Evolutionary conservation across 1,140 invertebrate genomes (phyloP), one percentile per base, ranked within the genome.

Genomic region (Frieseomelitta varia): DNA sequence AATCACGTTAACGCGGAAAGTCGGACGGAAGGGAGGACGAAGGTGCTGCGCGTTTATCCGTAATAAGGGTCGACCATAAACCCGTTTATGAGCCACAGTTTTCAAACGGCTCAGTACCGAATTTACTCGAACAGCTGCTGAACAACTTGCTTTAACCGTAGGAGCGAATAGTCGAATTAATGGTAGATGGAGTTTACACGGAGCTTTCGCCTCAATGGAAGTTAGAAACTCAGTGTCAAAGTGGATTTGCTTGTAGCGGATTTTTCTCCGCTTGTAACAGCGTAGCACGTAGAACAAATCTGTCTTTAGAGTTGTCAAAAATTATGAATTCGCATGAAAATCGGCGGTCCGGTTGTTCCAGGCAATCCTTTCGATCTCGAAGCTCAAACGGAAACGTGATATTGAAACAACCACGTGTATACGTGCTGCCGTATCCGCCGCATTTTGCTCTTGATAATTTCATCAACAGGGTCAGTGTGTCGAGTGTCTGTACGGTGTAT

Each of bases 61-160:
- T 30, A 74, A 71, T 65, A 79, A 68, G 3, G 17, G 27, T 2
- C 34, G n/a, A 19, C 17, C 51, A 30, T 76, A 67, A 81, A 19
- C 19, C 69, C n/a, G n/a, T 77, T 82, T 74, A 69, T 71, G 65
- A 81, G 81, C 17, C 27, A 47, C 56, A 47, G 39, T 47, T 47
- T 47, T 47, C 39, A 47, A 47, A 47, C 39, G 39, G 8, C 39
- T 4, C n/a, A 75, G 30, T 21, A 27, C 4, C 34, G 2, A 78
- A 78, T 78, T 78, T 27, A 8, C 15, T 11, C 39, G 19, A 78
- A 78, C n/a, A 19, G 27, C 14, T 21, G 15, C 1, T 4, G 10
- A 30, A 27, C 39, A 24, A 24, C 39, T 47, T 47, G 61, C 6
- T 53, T 65, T 34, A 78, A 67, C 27, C 27, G 67, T 65, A 39